Conservation (phyloP, 2,888 invertebrate species). For the Seira sanloemensis region DNA sequence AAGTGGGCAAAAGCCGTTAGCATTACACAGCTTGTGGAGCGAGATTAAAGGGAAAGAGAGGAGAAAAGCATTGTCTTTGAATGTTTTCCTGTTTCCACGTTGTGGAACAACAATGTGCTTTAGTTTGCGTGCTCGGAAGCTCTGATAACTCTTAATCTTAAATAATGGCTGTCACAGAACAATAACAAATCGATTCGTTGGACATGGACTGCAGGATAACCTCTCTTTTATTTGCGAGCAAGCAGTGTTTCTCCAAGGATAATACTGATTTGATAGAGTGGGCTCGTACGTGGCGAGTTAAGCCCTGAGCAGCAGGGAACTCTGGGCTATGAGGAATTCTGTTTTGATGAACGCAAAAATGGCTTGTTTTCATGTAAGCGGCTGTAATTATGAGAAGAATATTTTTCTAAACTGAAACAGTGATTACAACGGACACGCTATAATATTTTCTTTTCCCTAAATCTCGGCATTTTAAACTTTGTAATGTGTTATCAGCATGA, state of each 20-base stretch:
- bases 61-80: conserved; percentile 5
- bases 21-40: conserved; percentile 10
- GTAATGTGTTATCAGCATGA: too few species aligned
- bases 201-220: background rate
- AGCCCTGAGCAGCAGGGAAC: background rate
- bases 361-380: conserved; percentile 8
- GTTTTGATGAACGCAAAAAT: background rate
- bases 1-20: background rate
- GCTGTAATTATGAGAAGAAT: too few species aligned
- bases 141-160: conserved; percentile 14
- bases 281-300: background rate
- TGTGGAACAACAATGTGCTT: background rate
- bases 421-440: too few species aligned
- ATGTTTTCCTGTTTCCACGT: conserved; percentile 3
- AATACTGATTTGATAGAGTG: background rate
- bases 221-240: background rate
- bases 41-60: background rate
- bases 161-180: conserved; percentile 16
- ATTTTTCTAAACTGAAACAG: too few species aligned
- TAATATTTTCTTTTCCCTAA: too few species aligned
- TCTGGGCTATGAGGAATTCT: background rate
- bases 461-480: too few species aligned
- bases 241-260: background rate
- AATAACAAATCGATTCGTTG: conserved; percentile 11
- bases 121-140: background rate